phyloP scores from a whole-genome alignment of 2,888 invertebrate genomes.

The Eupithecia vulgata region DNA sequence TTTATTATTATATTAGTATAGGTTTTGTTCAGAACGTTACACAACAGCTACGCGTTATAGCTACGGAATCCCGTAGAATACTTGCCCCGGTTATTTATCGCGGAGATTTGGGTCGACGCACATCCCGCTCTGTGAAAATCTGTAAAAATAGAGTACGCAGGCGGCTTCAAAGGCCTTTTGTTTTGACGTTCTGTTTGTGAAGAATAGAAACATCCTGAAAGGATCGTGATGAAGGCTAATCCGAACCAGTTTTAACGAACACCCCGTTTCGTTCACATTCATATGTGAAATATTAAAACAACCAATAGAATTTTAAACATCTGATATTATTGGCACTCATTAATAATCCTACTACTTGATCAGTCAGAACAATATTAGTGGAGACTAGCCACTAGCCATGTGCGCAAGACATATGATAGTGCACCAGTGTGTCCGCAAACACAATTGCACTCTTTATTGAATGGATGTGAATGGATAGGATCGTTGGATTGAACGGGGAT shows the following conservation, averaged over 20 bases:
- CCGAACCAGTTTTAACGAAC: not conserved
- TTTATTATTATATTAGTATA: too few relatives aligned
- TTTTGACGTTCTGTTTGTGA: conserved; percentile 3
- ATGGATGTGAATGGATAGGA: too few relatives aligned
- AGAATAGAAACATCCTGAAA: not conserved
- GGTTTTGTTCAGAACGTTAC: not conserved
- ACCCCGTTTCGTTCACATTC: too few relatives aligned
- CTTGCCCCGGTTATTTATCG: conserved; percentile 25
- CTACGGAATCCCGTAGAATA: not conserved
- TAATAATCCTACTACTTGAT: too few relatives aligned
- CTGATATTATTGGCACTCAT: too few relatives aligned
- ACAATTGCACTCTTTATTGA: too few relatives aligned
- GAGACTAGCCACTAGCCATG: too few relatives aligned
- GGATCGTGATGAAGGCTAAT: not conserved
- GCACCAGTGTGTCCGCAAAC: too few relatives aligned
- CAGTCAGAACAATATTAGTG: too few relatives aligned
- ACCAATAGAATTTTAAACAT: not conserved
- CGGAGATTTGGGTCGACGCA: conserved; percentile 31
- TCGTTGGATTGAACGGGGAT: too few relatives aligned
- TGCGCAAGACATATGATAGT: too few relatives aligned
- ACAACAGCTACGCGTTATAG: not conserved
- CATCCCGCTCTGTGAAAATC: conserved; percentile 16
- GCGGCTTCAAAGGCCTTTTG: conserved; percentile 7
- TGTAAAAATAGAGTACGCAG: conserved; percentile 20
- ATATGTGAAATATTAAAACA: not conserved